Percentiles rank a stretch among this genome's conserved stretches.
These are phyloP conservation scores for Platycercus adscitus DNA, from an alignment of 2,113 vertebrate species.

Conservation along the genomic window DNA sequence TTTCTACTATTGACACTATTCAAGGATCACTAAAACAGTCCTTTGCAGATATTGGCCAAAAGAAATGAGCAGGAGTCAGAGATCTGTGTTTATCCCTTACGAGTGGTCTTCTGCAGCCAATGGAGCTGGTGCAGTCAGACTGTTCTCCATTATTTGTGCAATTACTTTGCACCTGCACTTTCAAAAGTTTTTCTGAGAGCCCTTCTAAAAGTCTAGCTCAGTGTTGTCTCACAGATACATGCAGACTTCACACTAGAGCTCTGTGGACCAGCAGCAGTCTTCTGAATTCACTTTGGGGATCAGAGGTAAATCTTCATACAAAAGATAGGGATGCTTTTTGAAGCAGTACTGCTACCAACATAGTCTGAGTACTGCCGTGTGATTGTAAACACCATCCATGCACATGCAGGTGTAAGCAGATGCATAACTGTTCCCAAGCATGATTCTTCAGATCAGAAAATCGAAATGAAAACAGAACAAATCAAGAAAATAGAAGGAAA, in stretches of 20 bases:
- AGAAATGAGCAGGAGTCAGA: not conserved
- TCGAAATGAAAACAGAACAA: not conserved
- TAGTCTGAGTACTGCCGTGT: fast-evolving
- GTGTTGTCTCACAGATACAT: not conserved
- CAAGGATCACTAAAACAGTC: not conserved
- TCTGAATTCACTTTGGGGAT: not conserved
- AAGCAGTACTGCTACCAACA: not conserved
- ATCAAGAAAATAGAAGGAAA: not conserved
- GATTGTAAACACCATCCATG: not conserved
- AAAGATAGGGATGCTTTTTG: not conserved
- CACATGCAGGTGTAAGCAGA: not conserved
- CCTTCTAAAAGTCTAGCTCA: not conserved
- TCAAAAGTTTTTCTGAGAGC: not conserved
- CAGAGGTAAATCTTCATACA: not conserved
- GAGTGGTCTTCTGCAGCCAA: not conserved
- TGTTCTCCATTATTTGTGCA: not conserved
- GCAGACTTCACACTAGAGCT: not conserved
- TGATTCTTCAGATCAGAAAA: not conserved
- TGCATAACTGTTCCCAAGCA: not conserved
- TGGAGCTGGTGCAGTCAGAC: not conserved
- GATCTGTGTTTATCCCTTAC: not conserved
- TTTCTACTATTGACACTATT: not conserved
- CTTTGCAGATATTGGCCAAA: not conserved
- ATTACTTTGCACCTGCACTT: not conserved
- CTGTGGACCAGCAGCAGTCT: not conserved